Base-by-base conservation (phyloP, 2,888 invertebrate genomes). In the Cryptocheilus praepositus region DNA sequence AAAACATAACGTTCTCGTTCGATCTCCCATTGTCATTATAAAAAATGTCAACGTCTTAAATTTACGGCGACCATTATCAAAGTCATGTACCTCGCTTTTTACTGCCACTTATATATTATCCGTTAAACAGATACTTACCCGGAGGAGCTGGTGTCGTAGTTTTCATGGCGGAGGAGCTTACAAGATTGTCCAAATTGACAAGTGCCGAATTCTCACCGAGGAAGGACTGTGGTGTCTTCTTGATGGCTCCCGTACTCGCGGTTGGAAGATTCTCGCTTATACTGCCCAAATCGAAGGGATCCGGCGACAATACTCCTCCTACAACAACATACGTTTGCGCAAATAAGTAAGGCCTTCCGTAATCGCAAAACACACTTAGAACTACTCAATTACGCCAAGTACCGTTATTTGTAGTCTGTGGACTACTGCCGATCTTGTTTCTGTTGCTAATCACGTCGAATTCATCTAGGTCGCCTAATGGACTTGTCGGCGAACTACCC, bases 151-250 rank as follows among this genome's bases (percentile, higher is more conserved):
- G 88, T 21, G 87, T 79, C 21, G 87, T 76, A 63, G 87, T 83
- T 74, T 89, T 89, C 70, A 89, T 85, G 61, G 89, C 77, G 56
- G 90, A 89, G 43, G 91, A 89, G 62, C 91, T 93, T 81, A 99
- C 96, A 86, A 99, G 92, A 89, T 98, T 97, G 91, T 99, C 99
- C 89, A 99, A 92, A 92, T 99, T 99, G 74, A 99, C 99, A 81
- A 99, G 93, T 81, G 95, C 93, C 13, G 97, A 97, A 91, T 99
- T 98, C 90, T 98, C 98, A 53, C 99, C 99, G 61, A 99, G 93
- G 91, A 99, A 99, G 83, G 95, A 94, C 81, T 97, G 96, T 2
- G 98, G 98, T 60, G 97, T 98, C 90, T 98, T 98, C 89, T 96
- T 96, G 52, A 92, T 89, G 22, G 92, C 92, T 70, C 91, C 91